phyloP scores from a whole-genome alignment of 2,797 vertebrate genomes.

The Apodemus agrarius region DNA sequence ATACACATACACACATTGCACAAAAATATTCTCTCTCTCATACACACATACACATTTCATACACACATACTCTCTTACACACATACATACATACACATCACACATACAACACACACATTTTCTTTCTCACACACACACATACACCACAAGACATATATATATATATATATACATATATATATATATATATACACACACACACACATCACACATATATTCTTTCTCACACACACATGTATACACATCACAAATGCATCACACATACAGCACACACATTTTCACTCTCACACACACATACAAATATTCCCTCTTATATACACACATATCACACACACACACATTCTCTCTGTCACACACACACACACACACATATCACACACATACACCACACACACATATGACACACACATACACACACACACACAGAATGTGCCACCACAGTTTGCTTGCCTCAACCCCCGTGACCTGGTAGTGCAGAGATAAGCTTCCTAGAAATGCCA shows the following conservation, averaged over 20 bases:
- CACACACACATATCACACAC: too few relatives aligned
- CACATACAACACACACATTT: not conserved
- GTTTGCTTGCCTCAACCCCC: too few relatives aligned
- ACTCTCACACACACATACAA: not conserved
- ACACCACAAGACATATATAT: not conserved
- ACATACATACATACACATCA: not conserved
- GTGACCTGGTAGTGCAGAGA: not conserved
- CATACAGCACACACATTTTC: too few relatives aligned
- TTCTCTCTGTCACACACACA: not conserved
- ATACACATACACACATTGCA: too few relatives aligned
- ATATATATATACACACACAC: too few relatives aligned
- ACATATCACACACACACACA: not conserved
- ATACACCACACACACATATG: not conserved
- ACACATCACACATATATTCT: not conserved
- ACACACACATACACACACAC: not conserved
- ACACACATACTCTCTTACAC: too few relatives aligned
- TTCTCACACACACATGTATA: not conserved
- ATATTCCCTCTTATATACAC: too few relatives aligned
- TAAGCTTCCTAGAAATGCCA: conserved; percentile 15
- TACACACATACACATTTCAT: not conserved
- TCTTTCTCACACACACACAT: too few relatives aligned
- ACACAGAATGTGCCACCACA: not conserved
- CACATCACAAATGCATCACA: not conserved
- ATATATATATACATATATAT: too few relatives aligned
- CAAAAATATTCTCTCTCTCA: too few relatives aligned